Evolutionary conservation across 2,113 vertebrate genomes (phyloP), one percentile per base, ranked within the genome.

Genomic region (Helogale parvula): DNA sequence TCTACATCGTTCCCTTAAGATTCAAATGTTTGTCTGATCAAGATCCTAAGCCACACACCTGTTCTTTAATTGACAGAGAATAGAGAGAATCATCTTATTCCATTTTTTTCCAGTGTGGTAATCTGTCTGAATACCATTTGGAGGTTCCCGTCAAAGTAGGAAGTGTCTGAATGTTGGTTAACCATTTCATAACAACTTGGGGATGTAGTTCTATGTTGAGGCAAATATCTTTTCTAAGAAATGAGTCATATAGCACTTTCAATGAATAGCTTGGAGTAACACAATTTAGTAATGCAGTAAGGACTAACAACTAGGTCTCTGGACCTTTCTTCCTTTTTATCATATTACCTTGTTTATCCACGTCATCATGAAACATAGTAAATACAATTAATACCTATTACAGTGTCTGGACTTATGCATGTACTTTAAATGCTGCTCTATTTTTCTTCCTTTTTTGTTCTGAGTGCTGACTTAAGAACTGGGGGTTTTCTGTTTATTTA

Each of bases 401-500:
- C 16, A 41, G 57, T 14, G 0, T 31, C 66, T 35, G 12, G 21
- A 1, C 29, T 7, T 12, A 23, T 12, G 3, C 6, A 10, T 23
- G 41, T 63, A 12, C 4, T 50, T 27, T 29, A 68, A 69, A 47
- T 27, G 3, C 35, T 27, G 3, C 29, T 80, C 13, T 7, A 3
- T 83, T 83, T 79, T 29, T 63, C 13, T 47, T 45, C 13, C 27
- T 85, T 65, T 3, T n/a, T 29, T 29, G 25, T 60, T 68, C 50
- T 68, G 68, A 79, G 4, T 74, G 31, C 41, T 90, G 35, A 72
- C 65, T 85, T 92, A 84, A 88, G 80, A 74, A 31, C 27, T 76
- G 74, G 29, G 71, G 13, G 74, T 47, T 45, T 45, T 45, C 45
- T 45, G 45, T 45, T 7, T 45, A 45, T 45, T 45, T 45, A 45